A percentile compares a stretch with the other conserved stretches of the same genome.
Conservation (phyloP, 2,888 invertebrate species). For the Eueremaeus valkanovi region DNA sequence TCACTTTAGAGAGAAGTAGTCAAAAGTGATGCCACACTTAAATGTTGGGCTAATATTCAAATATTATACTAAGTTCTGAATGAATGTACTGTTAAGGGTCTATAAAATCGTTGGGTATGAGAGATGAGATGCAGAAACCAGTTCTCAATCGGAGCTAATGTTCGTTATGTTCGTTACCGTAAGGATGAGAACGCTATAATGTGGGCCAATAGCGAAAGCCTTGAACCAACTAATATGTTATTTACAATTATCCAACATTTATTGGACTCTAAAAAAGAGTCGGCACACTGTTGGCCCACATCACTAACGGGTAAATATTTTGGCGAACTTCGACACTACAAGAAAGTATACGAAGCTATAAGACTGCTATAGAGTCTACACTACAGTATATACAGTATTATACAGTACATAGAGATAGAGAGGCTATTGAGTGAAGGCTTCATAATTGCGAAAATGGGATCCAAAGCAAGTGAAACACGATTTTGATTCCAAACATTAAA, state of each 20-base stretch:
- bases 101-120: not conserved
- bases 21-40: slow-evolving; percentile 19
- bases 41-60: slow-evolving; percentile 23
- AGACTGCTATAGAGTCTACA: not conserved
- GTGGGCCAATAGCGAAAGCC: slow-evolving; percentile 33
- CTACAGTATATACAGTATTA: not conserved
- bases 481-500: not conserved
- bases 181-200: slow-evolving; percentile 23
- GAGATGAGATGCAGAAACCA: slow-evolving; percentile 25
- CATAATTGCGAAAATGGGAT: too few species aligned
- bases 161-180: slow-evolving; percentile 26
- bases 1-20: slow-evolving; percentile 14
- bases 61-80: not conserved
- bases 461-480: not conserved
- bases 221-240: slow-evolving; percentile 15
- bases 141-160: slow-evolving; percentile 14
- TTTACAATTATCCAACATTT: slow-evolving; percentile 23
- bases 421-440: not conserved
- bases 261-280: slow-evolving; percentile 8
- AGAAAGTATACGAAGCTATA: not conserved
- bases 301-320: slow-evolving; percentile 6
- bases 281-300: slow-evolving; percentile 23
- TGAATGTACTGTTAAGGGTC: slow-evolving; percentile 10
- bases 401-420: not conserved
- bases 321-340: not conserved